A percentile compares a stretch with the other conserved stretches of the same genome.
Evolutionary conservation across 2,888 invertebrate species (phyloP).

Genomic region (Schrankia costaestrigalis): DNA sequence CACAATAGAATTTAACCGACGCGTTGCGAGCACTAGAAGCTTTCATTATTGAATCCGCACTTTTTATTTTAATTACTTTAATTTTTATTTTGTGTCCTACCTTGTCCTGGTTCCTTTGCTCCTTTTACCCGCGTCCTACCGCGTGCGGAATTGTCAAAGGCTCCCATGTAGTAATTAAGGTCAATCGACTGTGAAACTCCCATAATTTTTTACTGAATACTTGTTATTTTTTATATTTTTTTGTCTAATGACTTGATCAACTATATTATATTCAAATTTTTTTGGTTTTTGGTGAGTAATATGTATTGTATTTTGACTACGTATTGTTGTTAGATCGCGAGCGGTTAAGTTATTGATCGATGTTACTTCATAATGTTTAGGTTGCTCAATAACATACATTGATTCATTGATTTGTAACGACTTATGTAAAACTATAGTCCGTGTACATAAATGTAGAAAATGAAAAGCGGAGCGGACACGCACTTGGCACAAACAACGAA

Average conservation of each 20-base stretch:
- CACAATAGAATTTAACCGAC: no score
- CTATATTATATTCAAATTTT: slow-evolving; percentile 8
- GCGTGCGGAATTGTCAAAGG: slow-evolving; percentile 38
- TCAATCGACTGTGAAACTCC: slow-evolving; percentile 9
- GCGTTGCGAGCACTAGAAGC: slow-evolving; percentile 23
- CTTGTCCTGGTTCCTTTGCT: slow-evolving; percentile 31
- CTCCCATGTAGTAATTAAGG: slow-evolving; percentile 8
- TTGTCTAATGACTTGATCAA: no score
- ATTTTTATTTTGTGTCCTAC: slow-evolving; percentile 33
- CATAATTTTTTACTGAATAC: slow-evolving; percentile 8
- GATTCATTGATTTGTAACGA: slow-evolving; percentile 8
- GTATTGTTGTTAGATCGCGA: slow-evolving; percentile 5
- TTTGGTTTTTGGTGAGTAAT: not conserved
- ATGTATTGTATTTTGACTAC: not conserved
- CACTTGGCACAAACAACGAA: slow-evolving; percentile 40
- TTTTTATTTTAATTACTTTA: slow-evolving; percentile 40
- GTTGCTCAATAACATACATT: slow-evolving; percentile 1
- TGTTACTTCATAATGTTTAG: not conserved
- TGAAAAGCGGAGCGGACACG: slow-evolving; percentile 68
- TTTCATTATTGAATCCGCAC: slow-evolving; percentile 44
- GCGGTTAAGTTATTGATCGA: slow-evolving; percentile 1
- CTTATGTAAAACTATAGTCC: slow-evolving; percentile 25
- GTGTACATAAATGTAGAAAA: slow-evolving; percentile 32
- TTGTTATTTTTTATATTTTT: slow-evolving; percentile 7
- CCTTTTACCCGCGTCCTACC: slow-evolving; percentile 28